Evolutionary conservation across 2,113 vertebrate genomes (phyloP).

Genomic region (Tapirus terrestris): DNA sequence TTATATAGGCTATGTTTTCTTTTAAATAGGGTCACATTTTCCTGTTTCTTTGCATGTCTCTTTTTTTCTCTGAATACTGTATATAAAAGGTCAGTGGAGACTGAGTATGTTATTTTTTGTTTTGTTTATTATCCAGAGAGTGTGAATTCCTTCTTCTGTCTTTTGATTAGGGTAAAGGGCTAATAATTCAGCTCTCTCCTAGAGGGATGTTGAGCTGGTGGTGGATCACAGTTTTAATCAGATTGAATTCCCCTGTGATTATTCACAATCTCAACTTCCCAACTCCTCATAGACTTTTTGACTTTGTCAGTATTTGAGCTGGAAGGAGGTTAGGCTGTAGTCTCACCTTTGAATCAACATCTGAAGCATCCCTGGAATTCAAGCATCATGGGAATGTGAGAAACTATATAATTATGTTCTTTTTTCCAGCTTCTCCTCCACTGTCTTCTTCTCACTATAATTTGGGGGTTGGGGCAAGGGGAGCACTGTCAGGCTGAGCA

Average conservation of each 20-base stretch:
- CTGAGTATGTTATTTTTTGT: neutral
- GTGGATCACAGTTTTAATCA: neutral
- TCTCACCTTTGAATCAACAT: conserved; percentile 12
- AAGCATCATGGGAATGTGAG: neutral
- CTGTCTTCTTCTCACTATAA: neutral
- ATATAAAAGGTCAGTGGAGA: neutral
- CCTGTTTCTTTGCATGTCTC: neutral
- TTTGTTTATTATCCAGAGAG: neutral
- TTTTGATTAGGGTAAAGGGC: neutral
- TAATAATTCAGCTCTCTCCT: neutral
- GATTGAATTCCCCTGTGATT: neutral
- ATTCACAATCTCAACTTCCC: neutral
- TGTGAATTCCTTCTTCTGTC: neutral
- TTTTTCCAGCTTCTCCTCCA: neutral
- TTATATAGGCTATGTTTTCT: neutral
- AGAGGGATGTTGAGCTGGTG: neutral
- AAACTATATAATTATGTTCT: neutral
- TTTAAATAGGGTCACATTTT: neutral
- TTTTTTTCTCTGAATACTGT: neutral
- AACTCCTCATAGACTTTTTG: neutral
- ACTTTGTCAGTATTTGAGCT: neutral
- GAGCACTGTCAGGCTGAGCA: neutral
- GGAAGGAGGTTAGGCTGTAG: neutral
- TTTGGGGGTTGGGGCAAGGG: neutral
- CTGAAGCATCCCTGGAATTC: neutral